These are phyloP conservation scores for Zapornia atra DNA, from an alignment of 2,113 vertebrate genomes.

Conservation along the genomic window DNA sequence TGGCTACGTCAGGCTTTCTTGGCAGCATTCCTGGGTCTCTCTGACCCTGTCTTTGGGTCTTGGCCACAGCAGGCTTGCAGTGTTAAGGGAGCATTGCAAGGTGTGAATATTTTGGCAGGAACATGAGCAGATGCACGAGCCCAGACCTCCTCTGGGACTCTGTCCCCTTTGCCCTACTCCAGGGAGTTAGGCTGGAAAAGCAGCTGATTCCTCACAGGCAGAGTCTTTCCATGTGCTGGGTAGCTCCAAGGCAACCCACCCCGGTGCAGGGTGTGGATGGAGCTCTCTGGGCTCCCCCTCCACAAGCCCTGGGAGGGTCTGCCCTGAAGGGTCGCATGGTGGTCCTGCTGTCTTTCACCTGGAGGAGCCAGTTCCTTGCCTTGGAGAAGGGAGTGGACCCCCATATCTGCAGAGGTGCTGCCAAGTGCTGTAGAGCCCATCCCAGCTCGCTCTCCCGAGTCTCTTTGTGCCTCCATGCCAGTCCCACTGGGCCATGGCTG, in stretches of 20 bases:
- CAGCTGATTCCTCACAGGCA: not conserved
- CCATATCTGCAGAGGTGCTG: rapidly evolving
- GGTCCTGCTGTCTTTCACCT: not conserved
- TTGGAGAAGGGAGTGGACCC: not conserved
- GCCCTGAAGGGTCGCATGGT: not conserved
- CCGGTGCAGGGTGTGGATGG: not conserved
- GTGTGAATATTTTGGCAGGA: not conserved
- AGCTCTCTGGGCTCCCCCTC: not conserved
- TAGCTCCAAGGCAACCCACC: not conserved
- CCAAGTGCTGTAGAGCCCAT: not conserved
- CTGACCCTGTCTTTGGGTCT: not conserved
- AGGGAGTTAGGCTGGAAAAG: not conserved
- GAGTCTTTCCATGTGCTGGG: not conserved
- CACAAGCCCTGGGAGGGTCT: not conserved
- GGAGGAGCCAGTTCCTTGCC: not conserved
- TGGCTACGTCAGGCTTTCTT: not conserved
- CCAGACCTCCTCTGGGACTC: not conserved
- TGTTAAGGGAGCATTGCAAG: not conserved
- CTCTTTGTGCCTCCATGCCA: not conserved
- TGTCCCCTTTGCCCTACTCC: not conserved
- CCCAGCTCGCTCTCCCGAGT: not conserved
- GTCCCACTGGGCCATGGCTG: not conserved
- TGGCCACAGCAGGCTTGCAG: not conserved
- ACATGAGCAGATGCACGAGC: not conserved
- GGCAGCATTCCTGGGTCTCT: rapidly evolving